A percentile compares a stretch with the other conserved stretches of the same genome.
phyloP scores from a whole-genome alignment of 2,113 vertebrate species.

The Ceyx margarethae region DNA sequence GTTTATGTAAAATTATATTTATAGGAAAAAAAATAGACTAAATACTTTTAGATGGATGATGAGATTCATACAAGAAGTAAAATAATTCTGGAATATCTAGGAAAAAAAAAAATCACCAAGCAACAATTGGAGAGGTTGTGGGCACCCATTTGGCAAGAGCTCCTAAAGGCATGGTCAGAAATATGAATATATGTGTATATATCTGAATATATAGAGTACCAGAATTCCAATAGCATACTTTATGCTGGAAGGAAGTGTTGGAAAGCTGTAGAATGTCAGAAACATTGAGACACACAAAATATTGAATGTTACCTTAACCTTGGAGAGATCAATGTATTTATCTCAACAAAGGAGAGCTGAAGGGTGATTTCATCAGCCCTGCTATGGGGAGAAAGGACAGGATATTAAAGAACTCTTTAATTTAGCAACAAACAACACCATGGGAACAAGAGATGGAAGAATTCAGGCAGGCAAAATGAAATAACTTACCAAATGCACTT shows the following conservation, averaged over 20 bases:
- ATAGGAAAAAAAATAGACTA: not conserved
- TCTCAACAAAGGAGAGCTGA: not conserved
- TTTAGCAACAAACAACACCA: not conserved
- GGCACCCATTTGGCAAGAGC: not conserved
- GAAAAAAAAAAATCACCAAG: not conserved
- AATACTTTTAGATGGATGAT: not conserved
- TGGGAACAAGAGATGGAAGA: not conserved
- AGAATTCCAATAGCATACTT: not conserved
- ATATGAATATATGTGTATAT: too few species aligned
- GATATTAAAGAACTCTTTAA: conserved; percentile 12
- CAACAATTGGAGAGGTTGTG: not conserved
- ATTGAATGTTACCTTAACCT: not conserved
- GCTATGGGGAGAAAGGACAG: not conserved
- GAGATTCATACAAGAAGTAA: not conserved
- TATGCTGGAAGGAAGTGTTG: not conserved
- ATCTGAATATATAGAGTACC: not conserved
- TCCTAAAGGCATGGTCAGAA: not conserved
- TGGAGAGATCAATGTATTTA: not conserved
- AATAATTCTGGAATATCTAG: not conserved
- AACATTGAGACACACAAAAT: not conserved
- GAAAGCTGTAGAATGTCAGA: not conserved
- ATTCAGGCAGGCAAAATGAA: not conserved
- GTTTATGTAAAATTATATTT: not conserved
- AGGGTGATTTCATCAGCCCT: not conserved
- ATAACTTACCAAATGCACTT: not conserved